Percentiles rank a stretch among this genome's conserved stretches.
These are phyloP conservation scores for Lasioglossum marginatum DNA, from an alignment of 2,888 invertebrate species.

Conservation along the genomic window DNA sequence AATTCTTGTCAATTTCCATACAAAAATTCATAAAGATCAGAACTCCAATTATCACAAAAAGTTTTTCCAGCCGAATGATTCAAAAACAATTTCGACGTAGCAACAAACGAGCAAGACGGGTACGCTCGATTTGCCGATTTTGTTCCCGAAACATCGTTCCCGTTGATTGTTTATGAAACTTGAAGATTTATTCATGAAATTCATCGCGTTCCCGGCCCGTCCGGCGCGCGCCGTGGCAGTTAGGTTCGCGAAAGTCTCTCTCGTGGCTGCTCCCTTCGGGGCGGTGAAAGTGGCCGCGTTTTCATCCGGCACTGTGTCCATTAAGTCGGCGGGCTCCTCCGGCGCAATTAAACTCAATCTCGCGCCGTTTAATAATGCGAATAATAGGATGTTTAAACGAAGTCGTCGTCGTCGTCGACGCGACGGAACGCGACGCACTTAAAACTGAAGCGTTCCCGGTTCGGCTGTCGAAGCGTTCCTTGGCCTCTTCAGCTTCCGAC, in stretches of 20 bases:
- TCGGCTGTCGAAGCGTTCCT: not conserved
- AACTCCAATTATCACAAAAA: not conserved
- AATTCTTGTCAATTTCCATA: no score
- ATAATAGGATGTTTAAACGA: slow-evolving; percentile 44
- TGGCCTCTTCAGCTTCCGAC: not conserved
- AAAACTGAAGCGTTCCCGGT: slow-evolving; percentile 15
- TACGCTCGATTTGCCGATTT: not conserved
- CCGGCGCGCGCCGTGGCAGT: not conserved
- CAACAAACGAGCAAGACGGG: not conserved
- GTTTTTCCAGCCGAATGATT: not conserved
- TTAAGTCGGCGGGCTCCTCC: slow-evolving; percentile 33
- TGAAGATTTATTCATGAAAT: slow-evolving; percentile 5
- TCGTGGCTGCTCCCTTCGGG: not conserved
- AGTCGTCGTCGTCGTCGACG: not conserved
- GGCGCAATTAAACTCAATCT: slow-evolving; percentile 56
- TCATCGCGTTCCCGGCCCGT: not conserved
- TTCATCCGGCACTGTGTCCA: slow-evolving; percentile 32
- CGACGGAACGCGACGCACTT: slow-evolving; percentile 18
- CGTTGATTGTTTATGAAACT: not conserved
- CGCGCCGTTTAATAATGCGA: slow-evolving; percentile 46
- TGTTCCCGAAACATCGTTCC: not conserved
- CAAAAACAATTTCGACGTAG: not conserved
- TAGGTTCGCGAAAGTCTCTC: slow-evolving; percentile 10
- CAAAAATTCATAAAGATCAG: no score
- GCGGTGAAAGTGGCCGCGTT: slow-evolving; percentile 27